Percentiles rank a stretch among this genome's conserved stretches.
phyloP scores from a whole-genome alignment of 2,113 vertebrate genomes.

The Chaetorhynchus papuensis region DNA sequence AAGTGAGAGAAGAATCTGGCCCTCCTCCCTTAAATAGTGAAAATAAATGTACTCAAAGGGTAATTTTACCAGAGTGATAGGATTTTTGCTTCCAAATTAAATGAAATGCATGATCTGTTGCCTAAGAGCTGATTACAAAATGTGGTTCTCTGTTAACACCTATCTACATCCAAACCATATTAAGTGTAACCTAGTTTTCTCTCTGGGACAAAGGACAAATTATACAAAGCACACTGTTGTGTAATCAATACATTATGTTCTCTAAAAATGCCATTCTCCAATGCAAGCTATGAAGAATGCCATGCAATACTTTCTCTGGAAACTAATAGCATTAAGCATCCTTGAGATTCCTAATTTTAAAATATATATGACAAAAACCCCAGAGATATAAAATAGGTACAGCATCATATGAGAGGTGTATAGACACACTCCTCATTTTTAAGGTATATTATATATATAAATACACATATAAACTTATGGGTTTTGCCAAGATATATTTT shows the following conservation, averaged over 20 bases:
- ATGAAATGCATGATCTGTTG: background rate
- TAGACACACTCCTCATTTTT: background rate
- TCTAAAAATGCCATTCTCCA: background rate
- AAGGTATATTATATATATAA: background rate
- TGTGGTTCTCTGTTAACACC: background rate
- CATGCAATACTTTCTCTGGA: background rate
- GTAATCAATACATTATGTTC: conserved; percentile 6
- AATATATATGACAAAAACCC: background rate
- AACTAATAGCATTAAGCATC: background rate
- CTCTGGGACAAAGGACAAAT: conserved; percentile 24
- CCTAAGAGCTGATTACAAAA: background rate
- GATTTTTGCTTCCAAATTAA: background rate
- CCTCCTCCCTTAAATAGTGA: background rate
- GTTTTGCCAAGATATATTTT: background rate
- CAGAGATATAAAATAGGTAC: background rate
- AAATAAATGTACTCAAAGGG: background rate
- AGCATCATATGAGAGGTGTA: background rate
- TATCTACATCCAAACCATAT: background rate
- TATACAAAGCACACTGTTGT: background rate
- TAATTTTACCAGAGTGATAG: background rate
- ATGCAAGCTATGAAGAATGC: background rate
- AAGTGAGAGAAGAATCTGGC: background rate
- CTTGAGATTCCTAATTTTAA: background rate
- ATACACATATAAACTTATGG: background rate
- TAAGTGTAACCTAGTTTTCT: conserved; percentile 42